Base-by-base conservation (phyloP, 2,797 vertebrate genomes). In the Silurus aristotelis region DNA sequence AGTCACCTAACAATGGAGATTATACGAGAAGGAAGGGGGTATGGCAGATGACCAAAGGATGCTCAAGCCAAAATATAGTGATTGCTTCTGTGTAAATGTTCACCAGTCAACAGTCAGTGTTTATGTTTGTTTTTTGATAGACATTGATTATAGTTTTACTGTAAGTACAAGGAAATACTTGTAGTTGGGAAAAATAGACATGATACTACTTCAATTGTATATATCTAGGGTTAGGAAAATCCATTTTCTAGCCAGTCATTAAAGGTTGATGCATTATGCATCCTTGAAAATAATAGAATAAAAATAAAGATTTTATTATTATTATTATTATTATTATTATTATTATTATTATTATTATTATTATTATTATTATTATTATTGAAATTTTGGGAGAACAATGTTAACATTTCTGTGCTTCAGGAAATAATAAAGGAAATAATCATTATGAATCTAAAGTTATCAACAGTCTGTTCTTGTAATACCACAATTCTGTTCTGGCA, bases 1-100 rank as follows among this genome's bases (percentile, higher is more conserved):
- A 87, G 82, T 89, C 82, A 86, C 77, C 80, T 84, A 31, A 88
- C 80, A 89, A 88, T 87, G 63, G 80, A 71, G 83, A 86, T 88
- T 80, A 87, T 83, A 87, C 80, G 61, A 76, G 66, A 87, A 84
- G 80, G 63, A 76, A 72, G 77, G 17, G 58, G 75, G 60, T 72
- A 63, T 76, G 80, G 80, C 55, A 6, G 61, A 19, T 77, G 81
- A 84, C 85, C 76, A 84, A 87, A 83, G 60, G 68, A 83, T 76
- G 61, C 14, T 52, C 31, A 13, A 72, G 43, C 25, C 15, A 83
- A n/a, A 79, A 79, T 64, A 64, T 48, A 64, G 14, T 66, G 48
- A 63, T 63, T 80, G 22, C 38, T 64, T 80, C 13, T 64, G 25
- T 25, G 5, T n/a, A 61, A 64, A 64, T 5, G 10, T 46, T 63